Conservation (phyloP, 2,888 invertebrate genomes). For the Xanthorhoe spadicearia region DNA sequence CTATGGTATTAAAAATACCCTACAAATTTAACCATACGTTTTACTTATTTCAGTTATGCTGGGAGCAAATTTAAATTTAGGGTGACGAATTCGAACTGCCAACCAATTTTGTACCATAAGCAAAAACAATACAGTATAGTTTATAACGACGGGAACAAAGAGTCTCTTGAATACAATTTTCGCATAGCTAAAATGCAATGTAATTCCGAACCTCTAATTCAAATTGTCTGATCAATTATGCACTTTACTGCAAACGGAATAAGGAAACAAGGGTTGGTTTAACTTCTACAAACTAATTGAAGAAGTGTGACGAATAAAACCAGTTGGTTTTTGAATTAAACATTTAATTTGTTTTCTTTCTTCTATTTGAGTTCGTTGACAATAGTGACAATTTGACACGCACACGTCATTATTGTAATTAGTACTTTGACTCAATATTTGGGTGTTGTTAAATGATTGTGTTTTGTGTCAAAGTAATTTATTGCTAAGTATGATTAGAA, state of each 20-base stretch:
- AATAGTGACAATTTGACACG: conserved; percentile 66
- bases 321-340: conserved; percentile 80
- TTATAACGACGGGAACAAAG: background rate
- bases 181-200: conserved; percentile 27
- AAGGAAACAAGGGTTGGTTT: conserved; percentile 3
- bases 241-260: background rate
- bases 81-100: conserved; percentile 6
- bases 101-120: background rate
- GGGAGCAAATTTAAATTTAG: conserved; percentile 40
- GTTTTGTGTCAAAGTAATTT: conserved; percentile 22
- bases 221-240: background rate
- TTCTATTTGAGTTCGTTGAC: conserved; percentile 64
- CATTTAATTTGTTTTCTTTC: conserved; percentile 81
- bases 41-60: conserved; percentile 6
- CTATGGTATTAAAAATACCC: background rate
- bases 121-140: background rate
- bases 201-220: conserved; percentile 9
- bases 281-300: conserved; percentile 45
- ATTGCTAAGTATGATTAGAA: conserved; percentile 17
- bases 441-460: conserved; percentile 12
- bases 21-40: conserved; percentile 2
- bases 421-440: conserved; percentile 38
- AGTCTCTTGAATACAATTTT: conserved; percentile 9
- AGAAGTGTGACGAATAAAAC: conserved; percentile 67
- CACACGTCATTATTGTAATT: conserved; percentile 73